These are phyloP conservation scores for Onthophagus sagittarius DNA, from an alignment of 2,888 invertebrate genomes.

Conservation along the genomic window DNA sequence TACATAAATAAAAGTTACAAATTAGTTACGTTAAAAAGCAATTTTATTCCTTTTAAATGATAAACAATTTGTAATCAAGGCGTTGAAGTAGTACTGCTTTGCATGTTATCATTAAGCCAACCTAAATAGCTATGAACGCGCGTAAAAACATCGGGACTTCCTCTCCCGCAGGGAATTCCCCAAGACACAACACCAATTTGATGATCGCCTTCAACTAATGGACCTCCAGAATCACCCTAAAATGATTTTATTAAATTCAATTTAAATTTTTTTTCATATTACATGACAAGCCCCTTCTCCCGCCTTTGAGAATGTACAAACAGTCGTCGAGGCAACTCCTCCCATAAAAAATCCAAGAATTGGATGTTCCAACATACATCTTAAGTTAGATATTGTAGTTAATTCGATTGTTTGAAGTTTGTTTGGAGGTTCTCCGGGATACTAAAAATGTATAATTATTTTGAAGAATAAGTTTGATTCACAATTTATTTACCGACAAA, in stretches of 20 bases:
- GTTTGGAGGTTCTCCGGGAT: conserved; percentile 41
- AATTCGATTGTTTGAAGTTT: conserved; percentile 54
- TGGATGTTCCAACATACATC: conserved; percentile 45
- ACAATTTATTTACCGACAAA: conserved; percentile 22
- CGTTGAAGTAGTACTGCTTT: background rate
- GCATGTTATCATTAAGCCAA: conserved; percentile 41
- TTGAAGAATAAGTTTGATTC: background rate
- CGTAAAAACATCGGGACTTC: conserved; percentile 48
- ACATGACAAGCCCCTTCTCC: conserved; percentile 38
- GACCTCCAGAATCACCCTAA: conserved; percentile 55
- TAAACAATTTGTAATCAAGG: too few species aligned
- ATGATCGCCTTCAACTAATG: conserved; percentile 51
- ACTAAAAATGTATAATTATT: conserved; percentile 12
- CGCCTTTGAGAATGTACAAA: conserved; percentile 34
- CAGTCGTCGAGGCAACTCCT: conserved; percentile 23
- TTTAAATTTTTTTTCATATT: conserved; percentile 17
- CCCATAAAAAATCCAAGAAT: conserved; percentile 16
- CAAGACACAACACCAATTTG: conserved; percentile 53
- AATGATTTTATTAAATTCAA: background rate
- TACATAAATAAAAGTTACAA: too few species aligned
- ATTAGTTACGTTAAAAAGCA: too few species aligned
- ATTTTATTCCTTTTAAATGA: too few species aligned
- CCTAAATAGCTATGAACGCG: conserved; percentile 44
- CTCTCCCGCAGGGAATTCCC: conserved; percentile 49
- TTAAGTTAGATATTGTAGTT: conserved; percentile 50